A percentile compares a stretch with the other conserved stretches of the same genome.
These are phyloP conservation scores for Listronotus oregonensis DNA, from an alignment of 1,140 invertebrate genomes.

Conservation along the genomic window DNA sequence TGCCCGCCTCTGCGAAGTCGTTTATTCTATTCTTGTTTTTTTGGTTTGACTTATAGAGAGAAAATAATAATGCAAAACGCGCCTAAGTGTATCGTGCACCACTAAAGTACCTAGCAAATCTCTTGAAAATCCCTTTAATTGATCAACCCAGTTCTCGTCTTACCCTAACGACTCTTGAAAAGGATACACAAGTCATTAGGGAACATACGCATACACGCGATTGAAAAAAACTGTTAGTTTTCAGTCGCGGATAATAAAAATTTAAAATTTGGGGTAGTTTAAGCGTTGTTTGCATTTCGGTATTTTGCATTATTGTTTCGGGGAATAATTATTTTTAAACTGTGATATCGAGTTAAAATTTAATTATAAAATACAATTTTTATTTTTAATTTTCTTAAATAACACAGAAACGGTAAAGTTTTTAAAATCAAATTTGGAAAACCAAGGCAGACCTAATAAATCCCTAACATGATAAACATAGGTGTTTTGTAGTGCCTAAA, in stretches of 20 bases:
- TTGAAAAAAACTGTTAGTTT: slow-evolving; percentile 36
- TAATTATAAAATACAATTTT: too few species aligned
- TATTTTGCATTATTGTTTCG: slow-evolving; percentile 7
- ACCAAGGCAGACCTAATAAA: too few species aligned
- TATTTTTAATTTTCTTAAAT: too few species aligned
- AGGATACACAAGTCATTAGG: slow-evolving; percentile 44
- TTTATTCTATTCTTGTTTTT: slow-evolving; percentile 26
- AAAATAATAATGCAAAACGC: slow-evolving; percentile 38
- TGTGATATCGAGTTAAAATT: too few species aligned
- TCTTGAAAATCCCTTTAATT: slow-evolving; percentile 45
- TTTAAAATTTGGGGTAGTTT: slow-evolving; percentile 29
- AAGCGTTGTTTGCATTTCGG: slow-evolving; percentile 7
- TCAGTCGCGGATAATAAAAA: slow-evolving; percentile 30
- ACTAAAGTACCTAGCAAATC: slow-evolving; percentile 34
- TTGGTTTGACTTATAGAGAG: slow-evolving; percentile 22
- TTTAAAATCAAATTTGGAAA: too few species aligned
- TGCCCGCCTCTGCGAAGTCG: slow-evolving; percentile 13
- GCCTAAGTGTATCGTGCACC: slow-evolving; percentile 36
- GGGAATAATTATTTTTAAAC: neutral
- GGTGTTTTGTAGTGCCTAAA: too few species aligned
- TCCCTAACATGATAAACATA: too few species aligned
- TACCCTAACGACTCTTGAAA: slow-evolving; percentile 49
- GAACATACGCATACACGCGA: slow-evolving; percentile 28
- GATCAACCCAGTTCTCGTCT: slow-evolving; percentile 46
- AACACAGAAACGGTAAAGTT: too few species aligned